These are phyloP conservation scores for Corythucha ciliata DNA, from an alignment of 2,888 invertebrate genomes.

Conservation along the genomic window DNA sequence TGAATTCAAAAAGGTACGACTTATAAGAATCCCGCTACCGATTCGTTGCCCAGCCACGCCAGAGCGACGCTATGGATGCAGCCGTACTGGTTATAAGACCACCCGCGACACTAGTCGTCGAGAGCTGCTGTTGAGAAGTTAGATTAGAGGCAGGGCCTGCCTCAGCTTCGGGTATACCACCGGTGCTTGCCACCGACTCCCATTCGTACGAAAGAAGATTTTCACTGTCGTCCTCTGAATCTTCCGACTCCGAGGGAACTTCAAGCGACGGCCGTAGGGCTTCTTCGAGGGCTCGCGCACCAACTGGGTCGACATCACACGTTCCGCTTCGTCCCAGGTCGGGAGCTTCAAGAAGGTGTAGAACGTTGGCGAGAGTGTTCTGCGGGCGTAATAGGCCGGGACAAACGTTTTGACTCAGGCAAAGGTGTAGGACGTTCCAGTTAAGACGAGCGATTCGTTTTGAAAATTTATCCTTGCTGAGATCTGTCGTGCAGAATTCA, in stretches of 20 bases:
- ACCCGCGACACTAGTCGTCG: slow-evolving; percentile 51
- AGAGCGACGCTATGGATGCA: slow-evolving; percentile 61
- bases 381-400: slow-evolving; percentile 53
- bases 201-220: slow-evolving; percentile 55
- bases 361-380: slow-evolving; percentile 62
- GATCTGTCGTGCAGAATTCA: slow-evolving; percentile 67
- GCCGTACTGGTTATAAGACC: slow-evolving; percentile 73
- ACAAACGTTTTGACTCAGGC: slow-evolving; percentile 65
- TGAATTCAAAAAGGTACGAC: not conserved
- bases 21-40: slow-evolving; percentile 9
- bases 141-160: slow-evolving; percentile 22
- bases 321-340: slow-evolving; percentile 64
- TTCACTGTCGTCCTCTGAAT: slow-evolving; percentile 54
- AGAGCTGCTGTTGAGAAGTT: slow-evolving; percentile 26
- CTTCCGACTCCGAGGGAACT: slow-evolving; percentile 53
- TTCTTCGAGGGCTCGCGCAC: slow-evolving; percentile 54
- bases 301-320: slow-evolving; percentile 49
- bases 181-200: slow-evolving; percentile 48
- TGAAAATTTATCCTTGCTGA: slow-evolving; percentile 62
- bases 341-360: slow-evolving; percentile 57
- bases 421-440: slow-evolving; percentile 68
- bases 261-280: slow-evolving; percentile 47
- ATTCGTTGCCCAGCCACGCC: slow-evolving; percentile 24
- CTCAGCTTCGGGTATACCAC: slow-evolving; percentile 36
- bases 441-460: slow-evolving; percentile 67